Evolutionary conservation across 2,888 invertebrate species (phyloP).

Genomic region (Amblyjoppa fuscipennis): DNA sequence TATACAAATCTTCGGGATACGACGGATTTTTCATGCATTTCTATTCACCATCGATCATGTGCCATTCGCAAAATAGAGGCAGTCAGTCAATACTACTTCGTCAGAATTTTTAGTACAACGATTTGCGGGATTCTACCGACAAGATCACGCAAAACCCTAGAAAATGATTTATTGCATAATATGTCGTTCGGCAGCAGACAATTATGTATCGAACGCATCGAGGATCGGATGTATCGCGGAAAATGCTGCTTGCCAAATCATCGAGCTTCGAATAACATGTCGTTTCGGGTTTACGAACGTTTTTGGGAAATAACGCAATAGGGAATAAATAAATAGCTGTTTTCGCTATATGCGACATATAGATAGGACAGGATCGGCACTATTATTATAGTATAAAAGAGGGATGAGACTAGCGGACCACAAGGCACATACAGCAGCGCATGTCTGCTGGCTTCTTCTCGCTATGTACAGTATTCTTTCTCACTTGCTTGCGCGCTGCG

Average conservation of each 20-base stretch:
- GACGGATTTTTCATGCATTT: not conserved
- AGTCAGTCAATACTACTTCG: not conserved
- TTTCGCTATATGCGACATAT: conserved; percentile 33
- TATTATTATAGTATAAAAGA: conserved; percentile 31
- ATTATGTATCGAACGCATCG: conserved; percentile 56
- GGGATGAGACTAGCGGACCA: conserved; percentile 43
- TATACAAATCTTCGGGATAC: not conserved
- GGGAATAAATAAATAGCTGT: conserved; percentile 64
- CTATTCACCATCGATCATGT: not conserved
- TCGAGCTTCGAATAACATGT: conserved; percentile 63
- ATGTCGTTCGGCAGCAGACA: conserved; percentile 46
- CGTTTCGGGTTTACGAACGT: conserved; percentile 53
- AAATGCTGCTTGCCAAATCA: conserved; percentile 64
- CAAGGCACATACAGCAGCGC: conserved; percentile 15
- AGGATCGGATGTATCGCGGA: conserved; percentile 37
- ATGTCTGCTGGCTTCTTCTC: conserved; percentile 36
- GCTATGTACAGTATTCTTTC: not conserved
- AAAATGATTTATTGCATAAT: conserved; percentile 54
- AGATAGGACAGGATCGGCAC: conserved; percentile 19
- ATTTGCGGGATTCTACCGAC: not conserved
- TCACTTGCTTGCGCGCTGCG: conserved; percentile 61
- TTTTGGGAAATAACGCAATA: conserved; percentile 62
- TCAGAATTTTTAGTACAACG: not conserved
- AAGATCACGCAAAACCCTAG: not conserved
- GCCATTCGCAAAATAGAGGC: not conserved